Evolutionary conservation across 2,797 vertebrate genomes (phyloP).

Genomic region (Hapalemur alaotrensis): DNA sequence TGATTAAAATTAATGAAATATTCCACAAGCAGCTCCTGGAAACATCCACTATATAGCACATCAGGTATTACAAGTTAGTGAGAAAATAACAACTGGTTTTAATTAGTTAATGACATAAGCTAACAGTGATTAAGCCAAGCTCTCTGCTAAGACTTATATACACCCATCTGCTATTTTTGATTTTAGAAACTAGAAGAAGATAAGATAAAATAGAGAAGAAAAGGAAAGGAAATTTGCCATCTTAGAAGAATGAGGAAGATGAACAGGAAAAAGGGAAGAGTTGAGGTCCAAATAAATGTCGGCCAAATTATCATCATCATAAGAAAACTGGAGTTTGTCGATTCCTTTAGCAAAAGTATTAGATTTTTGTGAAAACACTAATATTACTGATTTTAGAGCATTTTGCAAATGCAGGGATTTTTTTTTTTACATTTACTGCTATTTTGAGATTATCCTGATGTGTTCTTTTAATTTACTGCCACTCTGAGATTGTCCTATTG

Average conservation of each 20-base stretch:
- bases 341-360: not conserved
- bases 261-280: not conserved
- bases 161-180: not conserved
- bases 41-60: not conserved
- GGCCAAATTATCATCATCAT: not conserved
- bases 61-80: not conserved
- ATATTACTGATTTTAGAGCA: not conserved
- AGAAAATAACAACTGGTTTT: not conserved
- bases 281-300: not conserved
- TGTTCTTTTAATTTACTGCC: not conserved
- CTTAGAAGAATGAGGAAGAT: not conserved
- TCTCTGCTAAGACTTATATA: not conserved
- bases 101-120: not conserved
- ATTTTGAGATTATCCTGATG: not conserved
- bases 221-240: not conserved
- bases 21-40: not conserved
- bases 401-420: not conserved
- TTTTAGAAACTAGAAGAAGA: not conserved
- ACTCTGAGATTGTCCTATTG: not conserved
- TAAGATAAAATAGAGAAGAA: not conserved
- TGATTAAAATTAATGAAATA: not conserved
- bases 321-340: not conserved
- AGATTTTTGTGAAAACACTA: not conserved
- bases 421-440: not conserved
- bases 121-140: not conserved